Percentiles rank a stretch among this genome's conserved stretches.
Conservation (phyloP, 2,888 invertebrate species). For the Ferrisia virgata region DNA sequence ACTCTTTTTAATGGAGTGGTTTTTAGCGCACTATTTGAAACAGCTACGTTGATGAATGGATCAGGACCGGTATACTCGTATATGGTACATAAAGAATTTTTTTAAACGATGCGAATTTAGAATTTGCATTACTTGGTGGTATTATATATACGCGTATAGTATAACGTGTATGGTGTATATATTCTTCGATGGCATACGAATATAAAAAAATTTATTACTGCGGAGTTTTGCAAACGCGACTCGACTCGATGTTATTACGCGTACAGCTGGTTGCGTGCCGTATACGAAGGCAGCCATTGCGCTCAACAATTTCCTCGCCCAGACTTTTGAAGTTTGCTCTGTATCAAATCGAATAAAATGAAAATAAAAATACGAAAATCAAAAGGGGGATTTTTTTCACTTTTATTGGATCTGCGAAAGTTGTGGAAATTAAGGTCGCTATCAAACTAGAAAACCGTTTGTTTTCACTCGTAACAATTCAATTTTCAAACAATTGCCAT, state of each 20-base stretch:
- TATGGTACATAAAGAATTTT: background rate
- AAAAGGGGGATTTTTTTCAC: background rate
- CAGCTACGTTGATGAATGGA: background rate
- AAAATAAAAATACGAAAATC: background rate
- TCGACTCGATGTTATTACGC: background rate
- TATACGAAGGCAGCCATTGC: background rate
- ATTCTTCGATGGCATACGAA: background rate
- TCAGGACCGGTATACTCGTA: too few species aligned
- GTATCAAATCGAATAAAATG: background rate
- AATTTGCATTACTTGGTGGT: background rate
- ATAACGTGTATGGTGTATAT: too few species aligned
- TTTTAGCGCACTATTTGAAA: background rate
- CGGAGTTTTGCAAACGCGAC: background rate
- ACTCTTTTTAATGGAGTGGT: constrained; percentile 2
- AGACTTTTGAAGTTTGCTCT: background rate
- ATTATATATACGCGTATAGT: too few species aligned
- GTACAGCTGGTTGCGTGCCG: background rate
- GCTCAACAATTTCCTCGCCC: background rate
- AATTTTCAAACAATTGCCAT: background rate
- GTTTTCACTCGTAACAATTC: background rate
- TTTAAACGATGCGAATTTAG: background rate
- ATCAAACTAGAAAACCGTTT: background rate
- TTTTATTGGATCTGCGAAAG: background rate
- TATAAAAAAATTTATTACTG: background rate
- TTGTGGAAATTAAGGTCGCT: background rate